Evolutionary conservation across 2,113 vertebrate species (phyloP).

Genomic region (Mobula hypostoma): DNA sequence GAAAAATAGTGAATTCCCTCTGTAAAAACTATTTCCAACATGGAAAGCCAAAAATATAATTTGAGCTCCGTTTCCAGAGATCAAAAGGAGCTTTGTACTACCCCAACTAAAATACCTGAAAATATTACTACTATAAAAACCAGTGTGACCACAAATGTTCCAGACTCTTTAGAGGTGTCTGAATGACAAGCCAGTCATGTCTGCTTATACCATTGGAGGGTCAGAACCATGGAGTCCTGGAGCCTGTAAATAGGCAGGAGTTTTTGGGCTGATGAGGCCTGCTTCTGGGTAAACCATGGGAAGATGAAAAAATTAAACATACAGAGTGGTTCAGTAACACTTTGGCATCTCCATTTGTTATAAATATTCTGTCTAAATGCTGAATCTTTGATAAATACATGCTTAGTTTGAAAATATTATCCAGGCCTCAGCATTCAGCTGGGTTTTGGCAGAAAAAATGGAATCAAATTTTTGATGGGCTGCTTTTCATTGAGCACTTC

Average conservation of each 20-base stretch:
- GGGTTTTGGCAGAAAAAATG: not conserved
- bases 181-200: slow-evolving; percentile 27
- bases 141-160: slow-evolving; percentile 36
- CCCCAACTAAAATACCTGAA: slow-evolving; percentile 34
- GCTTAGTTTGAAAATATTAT: not conserved
- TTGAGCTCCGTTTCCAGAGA: slow-evolving; percentile 22
- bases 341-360: not conserved
- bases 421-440: not conserved
- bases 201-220: slow-evolving; percentile 11
- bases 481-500: not conserved
- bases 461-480: not conserved
- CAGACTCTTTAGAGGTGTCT: slow-evolving; percentile 34
- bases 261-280: not conserved
- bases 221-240: not conserved
- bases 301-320: not conserved
- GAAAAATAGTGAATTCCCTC: not conserved
- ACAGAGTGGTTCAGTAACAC: not conserved
- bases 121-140: slow-evolving; percentile 33
- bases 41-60: slow-evolving; percentile 30
- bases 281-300: not conserved
- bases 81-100: slow-evolving; percentile 37
- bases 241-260: not conserved
- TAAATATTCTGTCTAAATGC: not conserved
- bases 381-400: not conserved
- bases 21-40: slow-evolving; percentile 33